Base-by-base conservation (phyloP, 2,888 invertebrate species). In the Ophioninae sp. region DNA sequence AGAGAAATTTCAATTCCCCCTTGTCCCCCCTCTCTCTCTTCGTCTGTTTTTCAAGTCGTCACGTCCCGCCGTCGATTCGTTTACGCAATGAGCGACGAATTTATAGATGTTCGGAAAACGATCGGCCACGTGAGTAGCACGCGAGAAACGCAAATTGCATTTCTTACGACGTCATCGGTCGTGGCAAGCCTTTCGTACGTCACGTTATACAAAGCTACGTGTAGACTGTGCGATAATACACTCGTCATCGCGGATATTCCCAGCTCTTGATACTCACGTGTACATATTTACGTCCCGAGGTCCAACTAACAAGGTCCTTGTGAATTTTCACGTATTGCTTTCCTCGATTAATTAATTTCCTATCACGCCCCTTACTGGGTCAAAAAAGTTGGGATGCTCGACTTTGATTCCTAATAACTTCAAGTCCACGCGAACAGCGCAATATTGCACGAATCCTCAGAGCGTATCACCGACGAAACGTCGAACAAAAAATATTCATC, bases 11-110 rank as follows among this genome's bases (percentile, higher is more conserved):
- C 87, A 13, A 0, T 17, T 51, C 51, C 17, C 51, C 88, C 84
- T 76, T 83, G 13, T 83, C 22, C 39, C 39, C 20, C 20, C 59
- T 56, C 51, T 13, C 59, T 58, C 51, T 65, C 56, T 23, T 88
- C 84, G 81, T 13, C 22, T 37, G 91, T 91, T 91, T 90, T 89
- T 87, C 87, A 86, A 86, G 88, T 87, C 88, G 91, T 91, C 92
- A 92, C 92, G 92, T 92, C 87, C 88, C 86, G 79, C 20, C 77
- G 71, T 81, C 86, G 78, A 84, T 87, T 68, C 88, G 87, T 90
- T 90, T 89, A 88, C 86, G 87, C 89, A 89, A 89, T 87, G 85
- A 68, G 37, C 44, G n/a, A 56, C 23, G 17, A 37, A 17, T 39
- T 67, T 73, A 44, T 68, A 74, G 59, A 44, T 20, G 37, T 39